phyloP scores from a whole-genome alignment of 2,797 vertebrate species.

The Anomalospiza imberbis region DNA sequence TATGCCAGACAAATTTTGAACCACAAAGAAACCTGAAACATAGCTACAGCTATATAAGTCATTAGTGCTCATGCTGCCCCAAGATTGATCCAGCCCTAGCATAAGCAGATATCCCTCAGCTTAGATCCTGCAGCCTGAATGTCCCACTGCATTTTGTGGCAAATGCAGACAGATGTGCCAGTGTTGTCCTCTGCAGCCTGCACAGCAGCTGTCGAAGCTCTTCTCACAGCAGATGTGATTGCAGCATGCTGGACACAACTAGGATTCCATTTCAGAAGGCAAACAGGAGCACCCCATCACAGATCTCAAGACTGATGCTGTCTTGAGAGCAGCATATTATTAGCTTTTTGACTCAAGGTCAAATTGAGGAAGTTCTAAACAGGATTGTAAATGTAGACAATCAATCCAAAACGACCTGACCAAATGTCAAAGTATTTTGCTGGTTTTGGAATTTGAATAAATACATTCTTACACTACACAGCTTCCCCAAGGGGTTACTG shows the following conservation, averaged over 20 bases:
- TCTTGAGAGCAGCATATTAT: neutral
- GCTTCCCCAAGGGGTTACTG: neutral
- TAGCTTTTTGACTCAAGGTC: neutral
- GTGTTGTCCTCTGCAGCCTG: accelerated
- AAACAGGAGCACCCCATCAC: neutral
- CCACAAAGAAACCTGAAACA: neutral
- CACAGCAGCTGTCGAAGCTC: neutral
- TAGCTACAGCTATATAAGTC: neutral
- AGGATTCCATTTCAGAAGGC: neutral
- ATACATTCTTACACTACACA: neutral
- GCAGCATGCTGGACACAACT: accelerated
- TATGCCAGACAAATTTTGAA: neutral
- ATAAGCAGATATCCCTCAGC: neutral
- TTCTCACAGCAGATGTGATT: neutral
- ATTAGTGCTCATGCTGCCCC: neutral
- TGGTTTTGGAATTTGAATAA: neutral
- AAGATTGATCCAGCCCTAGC: neutral
- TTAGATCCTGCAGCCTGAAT: neutral
- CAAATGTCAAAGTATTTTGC: constrained; percentile 11
- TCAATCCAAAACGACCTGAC: neutral
- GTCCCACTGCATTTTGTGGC: neutral
- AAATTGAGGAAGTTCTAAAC: neutral
- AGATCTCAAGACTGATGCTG: neutral
- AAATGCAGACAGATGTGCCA: neutral
- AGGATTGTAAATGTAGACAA: neutral